Evolutionary conservation across 2,797 vertebrate genomes (phyloP).

Genomic region (Acridotheres tristis): DNA sequence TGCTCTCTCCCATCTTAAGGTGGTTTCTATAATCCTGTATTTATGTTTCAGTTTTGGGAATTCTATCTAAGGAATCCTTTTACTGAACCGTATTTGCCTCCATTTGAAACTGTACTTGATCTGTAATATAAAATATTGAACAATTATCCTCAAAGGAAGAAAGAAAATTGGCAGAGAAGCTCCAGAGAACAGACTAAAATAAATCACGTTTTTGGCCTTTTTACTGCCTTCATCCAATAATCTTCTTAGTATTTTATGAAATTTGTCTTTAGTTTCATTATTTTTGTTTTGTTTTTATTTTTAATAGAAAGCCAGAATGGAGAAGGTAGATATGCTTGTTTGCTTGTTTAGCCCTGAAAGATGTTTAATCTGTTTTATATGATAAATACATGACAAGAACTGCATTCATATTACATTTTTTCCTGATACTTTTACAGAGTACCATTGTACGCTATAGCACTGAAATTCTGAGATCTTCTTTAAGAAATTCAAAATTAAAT

Average conservation of each 20-base stretch:
- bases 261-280: neutral
- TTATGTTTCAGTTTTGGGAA: neutral
- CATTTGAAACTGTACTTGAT: neutral
- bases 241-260: neutral
- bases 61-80: neutral
- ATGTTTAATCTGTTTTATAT: neutral
- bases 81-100: neutral
- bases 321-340: neutral
- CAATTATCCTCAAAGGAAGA: neutral
- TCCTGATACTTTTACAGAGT: neutral
- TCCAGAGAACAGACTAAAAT: neutral
- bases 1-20: neutral
- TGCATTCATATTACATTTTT: neutral
- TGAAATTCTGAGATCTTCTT: neutral
- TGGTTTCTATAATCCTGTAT: neutral
- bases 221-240: neutral
- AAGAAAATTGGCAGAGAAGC: neutral
- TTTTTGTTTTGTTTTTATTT: neutral
- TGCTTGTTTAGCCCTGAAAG: neutral
- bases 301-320: neutral
- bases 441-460: neutral
- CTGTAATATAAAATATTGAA: neutral
- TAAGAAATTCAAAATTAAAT: neutral
- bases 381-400: neutral
- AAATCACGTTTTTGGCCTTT: neutral